Base-by-base conservation (phyloP, 2,888 invertebrate genomes). In the Cryptops parisi region DNA sequence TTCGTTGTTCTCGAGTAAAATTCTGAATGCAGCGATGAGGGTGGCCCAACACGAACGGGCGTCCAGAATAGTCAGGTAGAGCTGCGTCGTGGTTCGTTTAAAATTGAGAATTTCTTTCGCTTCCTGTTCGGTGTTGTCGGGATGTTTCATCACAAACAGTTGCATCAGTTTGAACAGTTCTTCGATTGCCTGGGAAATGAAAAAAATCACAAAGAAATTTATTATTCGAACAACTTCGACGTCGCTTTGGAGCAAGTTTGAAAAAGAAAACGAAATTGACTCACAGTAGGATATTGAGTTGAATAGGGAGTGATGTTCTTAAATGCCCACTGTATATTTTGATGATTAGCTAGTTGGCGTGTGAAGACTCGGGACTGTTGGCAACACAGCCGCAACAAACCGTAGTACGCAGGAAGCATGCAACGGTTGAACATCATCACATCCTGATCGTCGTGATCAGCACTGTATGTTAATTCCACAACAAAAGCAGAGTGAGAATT, bases 311-410 rank as follows among this genome's bases (percentile, higher is more conserved):
- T 88, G 59, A 94, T 91, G 70, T 93, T 93, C 65, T 91, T 84
- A 70, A 93, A 93, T 24, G 93, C 93, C 93, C 93, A 94, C 67
- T 89, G 88, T 43, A 94, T 79, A 74, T 94, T 94, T 71, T 93
- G 91, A 72, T 94, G 93, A 60, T 82, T 82, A 0, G 90, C 87
- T 53, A 94, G 74, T 64, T 85, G 81, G 52, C 89, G 77, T 3
- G 90, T 86, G 69, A 94, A 89, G 23, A 80, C 72, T 45, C 82
- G 77, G 3, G 91, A 91, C 61, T 87, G 84, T 60, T 89, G 84
- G 67, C 93, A 93, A 71, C 88, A 91, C 68, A 91, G 77, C 58
- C 90, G 77, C 62, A 94, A 72, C 54, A 94, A 74, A 43, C 91
- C 89, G 57, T 70, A 71, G 58, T 72, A 72, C 9, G 91, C 87